A percentile compares a stretch with the other conserved stretches of the same genome.
Evolutionary conservation across 2,113 vertebrate species (phyloP).

Genomic region (Peucedramus taeniatus): DNA sequence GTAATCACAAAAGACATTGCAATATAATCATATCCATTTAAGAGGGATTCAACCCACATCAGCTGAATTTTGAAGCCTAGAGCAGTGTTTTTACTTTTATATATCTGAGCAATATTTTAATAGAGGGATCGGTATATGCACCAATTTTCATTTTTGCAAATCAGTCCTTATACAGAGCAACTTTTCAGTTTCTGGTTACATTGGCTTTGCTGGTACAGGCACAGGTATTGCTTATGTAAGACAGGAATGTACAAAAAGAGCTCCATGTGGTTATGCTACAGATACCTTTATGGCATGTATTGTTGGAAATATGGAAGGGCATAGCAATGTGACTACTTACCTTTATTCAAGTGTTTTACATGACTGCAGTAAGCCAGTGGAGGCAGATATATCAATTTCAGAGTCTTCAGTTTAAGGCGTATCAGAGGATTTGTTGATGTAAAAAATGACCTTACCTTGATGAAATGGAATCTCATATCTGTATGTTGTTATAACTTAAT

Average conservation of each 20-base stretch:
- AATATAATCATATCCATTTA: constrained; percentile 1
- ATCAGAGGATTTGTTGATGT: not conserved
- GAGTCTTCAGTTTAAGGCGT: not conserved
- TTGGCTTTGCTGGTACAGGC: not conserved
- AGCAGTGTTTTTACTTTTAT: not conserved
- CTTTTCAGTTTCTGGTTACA: not conserved
- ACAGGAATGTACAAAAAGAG: not conserved
- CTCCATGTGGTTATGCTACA: not conserved
- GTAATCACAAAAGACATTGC: not conserved
- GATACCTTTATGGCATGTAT: not conserved
- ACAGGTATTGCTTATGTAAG: not conserved
- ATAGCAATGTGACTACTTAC: not conserved
- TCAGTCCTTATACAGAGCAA: not conserved
- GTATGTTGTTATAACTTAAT: not conserved
- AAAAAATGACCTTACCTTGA: not conserved
- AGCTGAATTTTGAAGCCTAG: not conserved
- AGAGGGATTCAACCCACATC: not conserved
- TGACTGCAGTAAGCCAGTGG: not conserved
- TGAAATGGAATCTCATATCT: not conserved
- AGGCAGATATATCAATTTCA: not conserved
- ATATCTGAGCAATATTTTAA: not conserved
- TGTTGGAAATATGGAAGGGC: not conserved
- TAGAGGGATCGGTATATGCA: not conserved
- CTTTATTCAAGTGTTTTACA: not conserved
- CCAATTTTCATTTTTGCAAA: not conserved